Base-by-base conservation (phyloP, 53 echinoderm and acorn worm genomes). In the Stichopus horrens region DNA sequence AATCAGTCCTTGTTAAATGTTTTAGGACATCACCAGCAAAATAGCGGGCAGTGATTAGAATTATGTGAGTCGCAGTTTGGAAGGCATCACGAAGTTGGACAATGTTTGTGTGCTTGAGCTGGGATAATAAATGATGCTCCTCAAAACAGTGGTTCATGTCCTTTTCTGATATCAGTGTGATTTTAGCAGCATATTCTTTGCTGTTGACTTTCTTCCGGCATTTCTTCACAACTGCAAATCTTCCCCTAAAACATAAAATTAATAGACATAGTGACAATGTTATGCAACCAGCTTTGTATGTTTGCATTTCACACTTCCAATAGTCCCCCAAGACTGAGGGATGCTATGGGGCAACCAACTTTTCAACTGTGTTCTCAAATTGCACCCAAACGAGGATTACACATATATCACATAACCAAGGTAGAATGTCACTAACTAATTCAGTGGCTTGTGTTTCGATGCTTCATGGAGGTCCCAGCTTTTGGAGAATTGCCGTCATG, bases 171-270 rank as follows among this genome's bases (percentile, higher is more conserved):
- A 90, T 82, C 5, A 84, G 56, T 78, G 95, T 83, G 21, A 96
- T 92, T 91, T 96, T 96, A 37, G 95, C 96, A 4, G 92, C 93
- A 74, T 95, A 92, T 75, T 96, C 96, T 58, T 91, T 93, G 73
- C 94, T 93, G 13, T 95, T 96, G 53, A 85, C 93, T 63, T 91
- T 90, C 83, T 92, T 92, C 55, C 92, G 89, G 68, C 96, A 96
- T 57, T 93, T 92, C 23, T 90, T 88, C 8, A 96, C 89, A n/a
- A 96, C 91, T 7, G 96, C 90, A 75, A 92, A 95, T 60, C 96
- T 90, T 16, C 96, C 96, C 86, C 96, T 95, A 88, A 8, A 53
- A 81, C 20, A 37, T 37, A 37, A 37, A 37, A 2, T 37, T 37
- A 37, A 37, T 37, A 37, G 37, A 37, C 37, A 37, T 37, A 37